These are phyloP conservation scores for Gonatopus flavifemur DNA, from an alignment of 1,140 invertebrate genomes.

Conservation along the genomic window DNA sequence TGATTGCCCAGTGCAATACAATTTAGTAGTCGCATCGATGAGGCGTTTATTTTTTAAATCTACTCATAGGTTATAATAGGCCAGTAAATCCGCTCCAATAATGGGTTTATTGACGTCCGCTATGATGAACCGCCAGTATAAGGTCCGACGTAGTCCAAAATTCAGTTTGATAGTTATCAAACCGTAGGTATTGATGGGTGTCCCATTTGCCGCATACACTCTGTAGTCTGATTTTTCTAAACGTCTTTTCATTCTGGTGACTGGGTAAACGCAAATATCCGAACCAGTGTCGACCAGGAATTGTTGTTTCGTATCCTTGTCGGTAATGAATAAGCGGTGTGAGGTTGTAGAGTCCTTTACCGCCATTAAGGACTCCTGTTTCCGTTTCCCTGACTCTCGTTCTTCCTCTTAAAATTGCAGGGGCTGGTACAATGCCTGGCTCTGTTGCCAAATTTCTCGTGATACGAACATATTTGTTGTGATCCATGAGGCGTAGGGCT, in stretches of 20 bases:
- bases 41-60: conserved; percentile 30
- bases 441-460: background rate
- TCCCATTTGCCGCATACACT: conserved; percentile 25
- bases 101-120: conserved; percentile 30
- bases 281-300: conserved; percentile 18
- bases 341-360: background rate
- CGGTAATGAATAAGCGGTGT: conserved; percentile 15
- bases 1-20: background rate
- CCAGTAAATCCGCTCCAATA: conserved; percentile 18
- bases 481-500: background rate
- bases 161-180: conserved; percentile 31
- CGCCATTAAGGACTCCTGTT: background rate
- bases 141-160: conserved; percentile 33
- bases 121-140: conserved; percentile 43
- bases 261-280: conserved; percentile 14
- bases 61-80: conserved; percentile 32
- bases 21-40: conserved; percentile 28
- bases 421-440: background rate
- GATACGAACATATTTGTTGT: conserved; percentile 5
- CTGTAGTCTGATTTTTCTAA: conserved; percentile 13
- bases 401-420: background rate
- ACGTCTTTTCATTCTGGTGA: background rate
- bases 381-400: conserved; percentile 10
- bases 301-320: background rate
- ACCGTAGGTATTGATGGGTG: conserved; percentile 38